phyloP scores from a whole-genome alignment of 2,888 invertebrate species.

The Heliconius erato region DNA sequence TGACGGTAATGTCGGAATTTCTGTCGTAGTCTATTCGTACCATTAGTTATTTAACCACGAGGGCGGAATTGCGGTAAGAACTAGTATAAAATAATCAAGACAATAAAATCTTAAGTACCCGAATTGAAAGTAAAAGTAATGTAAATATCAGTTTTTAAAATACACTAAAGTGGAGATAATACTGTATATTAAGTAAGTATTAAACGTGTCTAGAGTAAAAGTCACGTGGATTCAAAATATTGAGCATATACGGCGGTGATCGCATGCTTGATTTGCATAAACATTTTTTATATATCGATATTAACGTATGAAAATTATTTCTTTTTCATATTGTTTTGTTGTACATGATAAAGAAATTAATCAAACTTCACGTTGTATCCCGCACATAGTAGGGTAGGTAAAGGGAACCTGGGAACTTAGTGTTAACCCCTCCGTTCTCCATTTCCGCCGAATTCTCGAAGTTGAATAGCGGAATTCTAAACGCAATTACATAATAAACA shows the following conservation, averaged over 20 bases:
- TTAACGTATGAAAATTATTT: background rate
- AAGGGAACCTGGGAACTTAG: too few species aligned
- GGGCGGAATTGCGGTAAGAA: too few species aligned
- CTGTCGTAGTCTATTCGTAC: too few species aligned
- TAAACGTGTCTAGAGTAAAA: slow-evolving; percentile 2
- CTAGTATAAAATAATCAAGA: background rate
- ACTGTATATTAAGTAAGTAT: background rate
- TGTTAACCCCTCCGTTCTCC: too few species aligned
- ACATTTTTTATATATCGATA: background rate
- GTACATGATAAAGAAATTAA: background rate
- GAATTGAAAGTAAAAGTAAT: background rate
- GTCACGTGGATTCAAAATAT: background rate
- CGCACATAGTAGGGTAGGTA: too few species aligned
- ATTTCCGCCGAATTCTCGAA: too few species aligned
- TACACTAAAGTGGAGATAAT: slow-evolving; percentile 4
- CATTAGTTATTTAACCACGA: too few species aligned
- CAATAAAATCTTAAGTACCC: background rate
- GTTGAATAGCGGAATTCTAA: too few species aligned
- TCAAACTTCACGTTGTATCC: too few species aligned
- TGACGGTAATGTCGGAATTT: too few species aligned
- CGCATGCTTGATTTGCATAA: background rate
- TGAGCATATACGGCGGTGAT: background rate
- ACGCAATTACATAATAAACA: background rate
- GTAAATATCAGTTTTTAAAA: background rate
- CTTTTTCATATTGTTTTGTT: background rate